Base-by-base conservation (phyloP, 92 coral and sea anemone species). In the Umimayanthus chanpuru region DNA sequence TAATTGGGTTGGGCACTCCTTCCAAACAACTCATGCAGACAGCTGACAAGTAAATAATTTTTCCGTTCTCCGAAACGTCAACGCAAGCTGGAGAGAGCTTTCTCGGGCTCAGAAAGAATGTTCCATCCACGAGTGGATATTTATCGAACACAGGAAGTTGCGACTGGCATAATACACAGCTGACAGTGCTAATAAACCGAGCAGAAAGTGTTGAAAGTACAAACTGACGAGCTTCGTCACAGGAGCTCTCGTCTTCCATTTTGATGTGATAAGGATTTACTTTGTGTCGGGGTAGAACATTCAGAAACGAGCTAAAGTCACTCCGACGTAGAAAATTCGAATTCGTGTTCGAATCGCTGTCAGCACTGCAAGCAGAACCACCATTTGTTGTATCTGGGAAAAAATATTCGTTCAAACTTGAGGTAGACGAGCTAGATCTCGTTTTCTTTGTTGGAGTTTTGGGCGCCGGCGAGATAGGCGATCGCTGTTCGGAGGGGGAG, bases 181-280 rank as follows among this genome's bases (percentile, higher is more conserved):
- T 90, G 43, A 96, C 95, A 2, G 94, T 88, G 30, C 96, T 87
- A 3, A 94, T 92, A 89, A 92, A 89, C 74, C 90, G 92, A 40
- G 96, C 93, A 67, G 98, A 93, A 21, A 97, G 94, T 26, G 94
- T 93, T 65, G 98, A 95, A 9, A 97, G 91, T 3, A 97, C 96
- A 73, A 97, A 95, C 64, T 94, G 96, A 15, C 99, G 90, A 21
- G 98, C 98, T 15, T 97, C 98, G 90, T 97, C 99, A 66, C 80
- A 86, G 71, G 92, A 91, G 64, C 90, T 88, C 79, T 97, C 99
- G 65, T 97, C 99, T 66, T 97, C 99, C 99, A 97, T 97, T 86
- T 97, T 97, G 76, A 97, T 97, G 80, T 97, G 98, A 78, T 94
- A 97, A 21, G 99, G 99, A 88, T 97, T 97, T 32, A 97, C 96